Evolutionary conservation across 2,888 invertebrate species (phyloP).

Genomic region (Dinocampus coccinellae): DNA sequence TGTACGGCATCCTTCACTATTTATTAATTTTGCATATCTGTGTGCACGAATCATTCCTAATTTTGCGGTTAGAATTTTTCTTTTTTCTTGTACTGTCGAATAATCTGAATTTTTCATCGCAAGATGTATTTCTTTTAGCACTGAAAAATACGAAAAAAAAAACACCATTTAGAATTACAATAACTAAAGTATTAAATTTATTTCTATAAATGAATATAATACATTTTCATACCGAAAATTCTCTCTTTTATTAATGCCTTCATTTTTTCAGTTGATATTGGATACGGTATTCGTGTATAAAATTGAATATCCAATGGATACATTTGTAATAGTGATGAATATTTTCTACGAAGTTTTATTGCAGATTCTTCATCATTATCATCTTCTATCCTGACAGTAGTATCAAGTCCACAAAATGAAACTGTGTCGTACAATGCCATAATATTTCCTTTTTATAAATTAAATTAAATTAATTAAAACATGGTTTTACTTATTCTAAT

Average conservation of each 20-base stretch:
- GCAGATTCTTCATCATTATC: neutral
- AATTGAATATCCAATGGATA: slow-evolving; percentile 19
- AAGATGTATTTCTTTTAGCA: neutral
- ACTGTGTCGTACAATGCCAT: neutral
- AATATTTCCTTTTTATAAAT: too few species aligned
- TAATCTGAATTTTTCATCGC: neutral
- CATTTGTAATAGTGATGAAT: neutral
- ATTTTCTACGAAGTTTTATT: neutral
- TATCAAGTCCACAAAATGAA: neutral
- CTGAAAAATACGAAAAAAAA: neutral
- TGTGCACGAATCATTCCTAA: neutral
- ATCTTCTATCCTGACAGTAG: neutral
- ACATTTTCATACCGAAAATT: neutral
- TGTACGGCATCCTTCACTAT: neutral
- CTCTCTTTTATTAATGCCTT: neutral
- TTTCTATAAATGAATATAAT: too few species aligned
- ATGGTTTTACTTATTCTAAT: too few species aligned
- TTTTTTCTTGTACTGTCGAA: neutral
- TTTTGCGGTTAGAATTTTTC: neutral
- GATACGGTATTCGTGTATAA: neutral
- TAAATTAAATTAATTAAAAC: too few species aligned
- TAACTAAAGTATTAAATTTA: too few species aligned
- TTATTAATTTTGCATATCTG: neutral
- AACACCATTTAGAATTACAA: too few species aligned
- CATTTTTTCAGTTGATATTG: neutral